A percentile compares a stretch with the other conserved stretches of the same genome.
phyloP scores from a whole-genome alignment of 2,113 vertebrate species.

The Ictalurus furcatus region DNA sequence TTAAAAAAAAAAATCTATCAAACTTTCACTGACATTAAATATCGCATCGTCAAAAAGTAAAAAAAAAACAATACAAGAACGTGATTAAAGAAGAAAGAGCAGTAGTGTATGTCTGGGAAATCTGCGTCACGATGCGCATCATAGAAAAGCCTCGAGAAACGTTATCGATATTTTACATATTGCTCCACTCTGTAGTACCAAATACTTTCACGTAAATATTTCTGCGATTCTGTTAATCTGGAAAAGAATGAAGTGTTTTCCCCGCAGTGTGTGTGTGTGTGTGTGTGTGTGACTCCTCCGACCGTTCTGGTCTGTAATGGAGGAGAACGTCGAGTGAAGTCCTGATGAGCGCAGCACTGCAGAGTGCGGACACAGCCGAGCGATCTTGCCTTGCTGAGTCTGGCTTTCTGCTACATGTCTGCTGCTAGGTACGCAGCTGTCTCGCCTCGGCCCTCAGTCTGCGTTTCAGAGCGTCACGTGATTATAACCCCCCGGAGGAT shows the following conservation, averaged over 20 bases:
- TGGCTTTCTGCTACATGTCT: slow-evolving; percentile 12
- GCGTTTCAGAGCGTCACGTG: not conserved
- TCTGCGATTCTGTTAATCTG: not conserved
- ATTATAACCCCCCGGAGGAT: not conserved
- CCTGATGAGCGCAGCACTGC: slow-evolving; percentile 1
- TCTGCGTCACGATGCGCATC: not conserved
- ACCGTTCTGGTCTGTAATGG: not conserved
- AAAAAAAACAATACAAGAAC: not conserved
- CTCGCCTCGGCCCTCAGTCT: not conserved
- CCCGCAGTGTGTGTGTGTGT: not conserved
- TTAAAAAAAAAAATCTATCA: not conserved
- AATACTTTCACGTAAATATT: not conserved
- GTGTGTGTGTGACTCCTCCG: not conserved
- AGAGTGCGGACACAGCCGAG: slow-evolving; percentile 34
- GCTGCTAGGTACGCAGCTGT: slow-evolving; percentile 38
- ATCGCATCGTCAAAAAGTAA: not conserved
- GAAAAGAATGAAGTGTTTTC: not conserved
- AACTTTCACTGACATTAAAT: not conserved
- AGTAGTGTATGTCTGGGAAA: not conserved
- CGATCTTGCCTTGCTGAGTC: slow-evolving; percentile 34
- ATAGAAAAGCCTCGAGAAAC: not conserved
- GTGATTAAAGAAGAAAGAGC: not conserved
- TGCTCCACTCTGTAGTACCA: not conserved
- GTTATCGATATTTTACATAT: not conserved
- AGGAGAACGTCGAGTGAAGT: not conserved